Conservation (phyloP, 2,113 vertebrate genomes). For the Charina bottae region DNA sequence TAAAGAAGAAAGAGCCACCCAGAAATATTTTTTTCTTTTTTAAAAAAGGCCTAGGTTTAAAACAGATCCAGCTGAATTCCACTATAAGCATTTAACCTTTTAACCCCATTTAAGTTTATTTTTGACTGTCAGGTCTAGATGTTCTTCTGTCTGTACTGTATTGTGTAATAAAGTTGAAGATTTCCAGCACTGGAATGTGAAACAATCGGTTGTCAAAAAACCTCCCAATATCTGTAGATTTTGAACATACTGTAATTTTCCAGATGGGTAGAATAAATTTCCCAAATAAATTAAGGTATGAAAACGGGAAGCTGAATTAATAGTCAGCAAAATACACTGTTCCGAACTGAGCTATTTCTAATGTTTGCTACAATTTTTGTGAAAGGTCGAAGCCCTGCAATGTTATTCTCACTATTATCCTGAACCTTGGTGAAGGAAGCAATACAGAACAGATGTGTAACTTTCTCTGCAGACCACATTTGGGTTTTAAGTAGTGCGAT, state of each 20-base stretch:
- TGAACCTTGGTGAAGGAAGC: not conserved
- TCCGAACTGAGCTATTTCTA: not conserved
- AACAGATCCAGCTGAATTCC: not conserved
- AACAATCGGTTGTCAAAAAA: not conserved
- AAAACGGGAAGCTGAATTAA: not conserved
- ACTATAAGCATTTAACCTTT: not conserved
- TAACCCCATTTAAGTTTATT: not conserved
- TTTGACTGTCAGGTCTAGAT: not conserved
- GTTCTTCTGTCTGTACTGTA: not conserved
- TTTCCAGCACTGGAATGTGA: not conserved
- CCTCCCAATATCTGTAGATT: not conserved
- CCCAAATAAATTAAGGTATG: not conserved
- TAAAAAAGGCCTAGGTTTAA: not conserved
- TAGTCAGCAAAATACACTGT: not conserved
- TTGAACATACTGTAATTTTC: not conserved
- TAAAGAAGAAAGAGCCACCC: not conserved
- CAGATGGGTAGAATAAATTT: not conserved
- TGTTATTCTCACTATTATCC: not conserved
- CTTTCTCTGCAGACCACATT: not conserved
- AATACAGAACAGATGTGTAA: not conserved
- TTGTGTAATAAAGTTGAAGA: not conserved
- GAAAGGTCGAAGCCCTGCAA: not conserved
- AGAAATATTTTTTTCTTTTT: not conserved
- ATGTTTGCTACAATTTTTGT: not conserved
- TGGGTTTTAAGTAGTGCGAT: too few species aligned